Base-by-base conservation (phyloP, 2,113 vertebrate genomes). In the Pipa parva region DNA sequence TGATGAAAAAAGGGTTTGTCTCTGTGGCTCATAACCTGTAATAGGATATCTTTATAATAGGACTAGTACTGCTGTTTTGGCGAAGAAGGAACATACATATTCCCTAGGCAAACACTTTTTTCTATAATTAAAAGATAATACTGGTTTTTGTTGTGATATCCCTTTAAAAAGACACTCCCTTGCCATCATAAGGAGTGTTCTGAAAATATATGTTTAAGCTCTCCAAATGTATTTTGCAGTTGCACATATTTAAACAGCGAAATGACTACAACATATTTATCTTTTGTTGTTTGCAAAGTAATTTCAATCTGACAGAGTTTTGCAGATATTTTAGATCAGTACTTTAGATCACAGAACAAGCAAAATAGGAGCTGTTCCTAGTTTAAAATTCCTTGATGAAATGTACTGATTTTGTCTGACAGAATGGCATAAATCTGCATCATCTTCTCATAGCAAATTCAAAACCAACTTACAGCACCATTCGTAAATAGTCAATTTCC, bases 301-400 rank as follows among this genome's bases (percentile, higher is more conserved):
- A 61, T 70, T 70, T 52, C 31, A 52, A 60, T 61, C 48, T 70
- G 66, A 70, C 66, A 51, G 65, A 68, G 46, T 61, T 70, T 61
- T 61, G 48, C 66, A n/a, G 48, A 45, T 70, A 61, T 54, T 70
- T 70, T 61, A 70, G 66, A 61, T 70, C 33, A 33, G 57, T 42
- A 51, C 58, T 70, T 61, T 70, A 70, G 66, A 61, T 70, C 49
- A 61, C 45, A 70, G 66, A 52, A 52, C 57, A 51, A 39, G 59
- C 46, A 54, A 39, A 70, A 50, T 48, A 55, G 50, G 59, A 68
- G 56, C 64, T 59, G 55, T 59, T 68, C 25, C 36, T 15, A 52
- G 48, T 70, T 70, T 70, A 45, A 67, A 70, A 54, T 70, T 70
- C 66, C 66, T 70, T 54, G 57, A 70, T 70, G 60, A 70, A 70